Percentiles rank a stretch among this genome's conserved stretches.
phyloP scores from a whole-genome alignment of 2,797 vertebrate species.

The Lepilemur septentrionalis region DNA sequence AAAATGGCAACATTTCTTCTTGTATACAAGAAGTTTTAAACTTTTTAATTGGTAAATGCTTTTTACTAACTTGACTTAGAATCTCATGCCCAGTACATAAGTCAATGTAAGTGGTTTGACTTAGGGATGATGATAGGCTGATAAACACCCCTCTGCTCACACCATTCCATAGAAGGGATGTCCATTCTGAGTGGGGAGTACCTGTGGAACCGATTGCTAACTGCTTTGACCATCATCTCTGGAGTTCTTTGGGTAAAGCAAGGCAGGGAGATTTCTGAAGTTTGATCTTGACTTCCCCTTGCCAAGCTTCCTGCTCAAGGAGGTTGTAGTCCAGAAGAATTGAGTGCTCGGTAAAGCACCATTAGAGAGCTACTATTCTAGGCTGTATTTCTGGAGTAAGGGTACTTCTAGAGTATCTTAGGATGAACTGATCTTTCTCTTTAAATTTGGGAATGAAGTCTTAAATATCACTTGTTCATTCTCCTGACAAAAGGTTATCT shows the following conservation, averaged over 20 bases:
- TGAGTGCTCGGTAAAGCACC: not conserved
- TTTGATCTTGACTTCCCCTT: not conserved
- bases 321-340: not conserved
- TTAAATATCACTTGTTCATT: not conserved
- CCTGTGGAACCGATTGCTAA: fast-evolving
- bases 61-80: not conserved
- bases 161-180: fast-evolving
- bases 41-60: not conserved
- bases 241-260: not conserved
- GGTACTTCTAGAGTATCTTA: not conserved
- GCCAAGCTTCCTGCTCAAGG: not conserved
- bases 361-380: not conserved
- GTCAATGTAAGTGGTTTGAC: no score
- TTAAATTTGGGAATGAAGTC: not conserved
- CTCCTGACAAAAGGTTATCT: not conserved
- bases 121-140: not conserved
- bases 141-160: not conserved
- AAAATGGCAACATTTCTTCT: not conserved
- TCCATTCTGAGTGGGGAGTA: fast-evolving
- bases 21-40: not conserved
- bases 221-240: fast-evolving
- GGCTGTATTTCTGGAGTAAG: not conserved
- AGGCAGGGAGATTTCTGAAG: not conserved
- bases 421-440: not conserved
- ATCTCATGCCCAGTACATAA: not conserved